These are phyloP conservation scores for Sesamia nonagrioides DNA, from an alignment of 1,140 invertebrate species.

Conservation along the genomic window DNA sequence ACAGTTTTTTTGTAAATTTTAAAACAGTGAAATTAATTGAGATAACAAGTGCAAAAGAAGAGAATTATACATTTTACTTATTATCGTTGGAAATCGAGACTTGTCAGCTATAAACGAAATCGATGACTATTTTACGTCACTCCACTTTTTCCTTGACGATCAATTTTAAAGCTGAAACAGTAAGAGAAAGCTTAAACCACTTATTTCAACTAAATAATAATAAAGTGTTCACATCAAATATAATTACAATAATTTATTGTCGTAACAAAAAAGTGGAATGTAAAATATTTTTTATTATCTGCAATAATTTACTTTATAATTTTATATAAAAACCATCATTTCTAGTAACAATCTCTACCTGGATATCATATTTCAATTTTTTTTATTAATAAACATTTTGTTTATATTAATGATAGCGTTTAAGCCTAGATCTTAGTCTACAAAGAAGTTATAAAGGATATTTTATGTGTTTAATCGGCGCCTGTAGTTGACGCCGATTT, in stretches of 20 bases:
- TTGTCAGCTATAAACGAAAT: constrained; percentile 75
- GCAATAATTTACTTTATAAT: constrained; percentile 72
- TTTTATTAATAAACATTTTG: constrained; percentile 82
- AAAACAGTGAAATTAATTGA: constrained; percentile 20
- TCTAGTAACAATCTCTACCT: constrained; percentile 86
- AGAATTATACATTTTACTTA: background rate
- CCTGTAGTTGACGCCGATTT: constrained; percentile 60
- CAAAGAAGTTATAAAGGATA: constrained; percentile 80
- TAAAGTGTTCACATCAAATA: constrained; percentile 65
- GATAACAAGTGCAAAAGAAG: constrained; percentile 46
- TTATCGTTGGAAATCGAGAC: constrained; percentile 71
- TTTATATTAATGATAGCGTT: constrained; percentile 76
- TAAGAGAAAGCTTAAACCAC: constrained; percentile 50
- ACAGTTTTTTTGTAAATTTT: background rate
- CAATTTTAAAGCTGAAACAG: constrained; percentile 59
- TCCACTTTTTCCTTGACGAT: constrained; percentile 66
- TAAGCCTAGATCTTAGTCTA: constrained; percentile 83
- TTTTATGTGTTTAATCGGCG: constrained; percentile 65
- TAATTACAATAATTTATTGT: constrained; percentile 14
- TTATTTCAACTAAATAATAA: constrained; percentile 56
- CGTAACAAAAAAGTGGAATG: constrained; percentile 67
- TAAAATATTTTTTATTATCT: constrained; percentile 66
- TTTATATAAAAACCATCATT: constrained; percentile 85
- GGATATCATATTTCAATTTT: constrained; percentile 83
- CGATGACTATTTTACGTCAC: constrained; percentile 64